These are phyloP conservation scores for Ephestia elutella DNA, from an alignment of 1,140 invertebrate species.

Conservation along the genomic window DNA sequence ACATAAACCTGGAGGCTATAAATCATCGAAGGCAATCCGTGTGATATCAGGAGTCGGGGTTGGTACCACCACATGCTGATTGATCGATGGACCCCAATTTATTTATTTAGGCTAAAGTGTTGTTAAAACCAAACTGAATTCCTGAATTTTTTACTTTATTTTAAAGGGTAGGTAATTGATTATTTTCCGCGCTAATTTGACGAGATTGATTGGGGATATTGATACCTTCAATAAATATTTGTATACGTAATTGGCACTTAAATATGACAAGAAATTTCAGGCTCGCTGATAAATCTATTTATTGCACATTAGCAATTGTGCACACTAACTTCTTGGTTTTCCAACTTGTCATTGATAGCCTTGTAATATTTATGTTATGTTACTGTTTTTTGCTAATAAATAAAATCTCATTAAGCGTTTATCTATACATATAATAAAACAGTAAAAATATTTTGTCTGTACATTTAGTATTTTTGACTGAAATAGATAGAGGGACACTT, in stretches of 20 bases:
- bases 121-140: not conserved
- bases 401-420: no score
- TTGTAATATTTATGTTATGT: no score
- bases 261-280: no score
- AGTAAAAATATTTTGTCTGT: no score
- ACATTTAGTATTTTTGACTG: no score
- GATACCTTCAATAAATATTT: not conserved
- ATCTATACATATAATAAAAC: no score
- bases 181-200: not conserved
- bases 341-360: no score
- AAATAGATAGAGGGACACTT: no score
- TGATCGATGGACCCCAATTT: slow-evolving; percentile 20
- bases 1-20: slow-evolving; percentile 19
- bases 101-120: slow-evolving; percentile 6
- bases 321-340: no score
- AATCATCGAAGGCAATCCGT: slow-evolving; percentile 21
- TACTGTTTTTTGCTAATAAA: no score
- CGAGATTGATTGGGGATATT: not conserved
- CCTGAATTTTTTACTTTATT: not conserved
- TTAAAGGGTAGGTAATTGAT: not conserved
- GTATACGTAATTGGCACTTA: not conserved
- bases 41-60: slow-evolving; percentile 17
- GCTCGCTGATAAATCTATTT: no score
- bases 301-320: no score
- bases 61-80: slow-evolving; percentile 14